phyloP scores from a whole-genome alignment of 2,888 invertebrate species.

The Chaetoderma sp. region DNA sequence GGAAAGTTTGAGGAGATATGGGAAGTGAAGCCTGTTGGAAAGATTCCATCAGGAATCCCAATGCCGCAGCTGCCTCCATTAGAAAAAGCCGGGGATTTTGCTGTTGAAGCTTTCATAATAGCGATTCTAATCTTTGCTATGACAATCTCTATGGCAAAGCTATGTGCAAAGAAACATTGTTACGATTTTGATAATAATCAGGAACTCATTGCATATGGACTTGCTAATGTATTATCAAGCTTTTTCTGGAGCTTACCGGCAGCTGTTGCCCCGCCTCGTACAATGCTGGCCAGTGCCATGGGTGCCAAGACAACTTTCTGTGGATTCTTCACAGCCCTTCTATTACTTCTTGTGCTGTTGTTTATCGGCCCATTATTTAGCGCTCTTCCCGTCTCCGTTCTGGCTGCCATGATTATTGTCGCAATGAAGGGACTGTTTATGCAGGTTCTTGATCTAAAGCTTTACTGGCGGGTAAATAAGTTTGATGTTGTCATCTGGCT shows the following conservation, averaged over 20 bases:
- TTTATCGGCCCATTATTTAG: slow-evolving; percentile 54
- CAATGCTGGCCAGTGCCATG: slow-evolving; percentile 51
- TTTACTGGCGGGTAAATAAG: slow-evolving; percentile 81
- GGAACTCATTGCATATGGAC: slow-evolving; percentile 68
- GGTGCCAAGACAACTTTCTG: slow-evolving; percentile 53
- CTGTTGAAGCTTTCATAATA: slow-evolving; percentile 44
- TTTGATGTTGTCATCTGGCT: slow-evolving; percentile 76
- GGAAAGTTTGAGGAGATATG: slow-evolving; percentile 38
- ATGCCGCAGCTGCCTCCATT: slow-evolving; percentile 45
- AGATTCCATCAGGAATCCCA: slow-evolving; percentile 53
- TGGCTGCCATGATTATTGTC: slow-evolving; percentile 70
- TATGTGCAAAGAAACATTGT: slow-evolving; percentile 60
- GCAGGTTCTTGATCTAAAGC: slow-evolving; percentile 78
- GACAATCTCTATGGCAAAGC: slow-evolving; percentile 59
- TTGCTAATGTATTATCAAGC: slow-evolving; percentile 59
- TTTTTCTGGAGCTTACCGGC: slow-evolving; percentile 68
- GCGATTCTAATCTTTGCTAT: slow-evolving; percentile 50
- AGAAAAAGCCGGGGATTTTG: slow-evolving; percentile 22
- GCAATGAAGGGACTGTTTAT: slow-evolving; percentile 70
- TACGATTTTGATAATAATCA: slow-evolving; percentile 63
- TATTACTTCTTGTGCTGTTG: slow-evolving; percentile 55
- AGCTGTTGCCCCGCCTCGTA: slow-evolving; percentile 61
- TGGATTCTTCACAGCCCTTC: slow-evolving; percentile 45
- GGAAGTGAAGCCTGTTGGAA: slow-evolving; percentile 42
- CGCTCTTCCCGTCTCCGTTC: slow-evolving; percentile 57